phyloP scores from a whole-genome alignment of 2,797 vertebrate genomes.

The Tragelaphus eurycerus region DNA sequence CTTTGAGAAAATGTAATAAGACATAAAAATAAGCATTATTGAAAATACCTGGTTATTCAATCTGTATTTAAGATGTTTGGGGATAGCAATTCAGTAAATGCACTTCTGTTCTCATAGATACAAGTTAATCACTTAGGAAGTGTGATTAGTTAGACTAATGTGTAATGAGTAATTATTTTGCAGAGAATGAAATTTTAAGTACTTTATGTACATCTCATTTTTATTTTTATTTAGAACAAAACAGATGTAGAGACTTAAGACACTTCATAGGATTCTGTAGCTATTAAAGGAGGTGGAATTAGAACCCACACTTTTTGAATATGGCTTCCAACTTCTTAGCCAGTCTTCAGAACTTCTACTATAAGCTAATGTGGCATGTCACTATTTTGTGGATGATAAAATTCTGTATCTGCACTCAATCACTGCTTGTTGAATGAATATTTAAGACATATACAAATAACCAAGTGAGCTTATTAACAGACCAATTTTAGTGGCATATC shows the following conservation, averaged over 20 bases:
- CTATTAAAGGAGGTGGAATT: neutral
- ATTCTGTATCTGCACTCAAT: neutral
- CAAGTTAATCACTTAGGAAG: neutral
- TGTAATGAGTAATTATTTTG: neutral
- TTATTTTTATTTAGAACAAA: slow-evolving; percentile 9
- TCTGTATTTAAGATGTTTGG: neutral
- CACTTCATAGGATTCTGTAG: neutral
- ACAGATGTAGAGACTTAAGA: neutral
- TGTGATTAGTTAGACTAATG: neutral
- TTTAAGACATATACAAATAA: neutral
- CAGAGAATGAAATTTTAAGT: neutral
- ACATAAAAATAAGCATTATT: slow-evolving; percentile 1
- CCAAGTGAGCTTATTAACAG: neutral
- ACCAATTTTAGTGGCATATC: neutral
- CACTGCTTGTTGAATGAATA: neutral
- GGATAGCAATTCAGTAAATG: neutral
- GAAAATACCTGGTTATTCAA: neutral
- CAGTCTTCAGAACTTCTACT: neutral
- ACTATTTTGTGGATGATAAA: neutral
- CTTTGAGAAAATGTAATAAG: neutral
- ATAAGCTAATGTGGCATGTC: neutral
- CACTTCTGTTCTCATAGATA: neutral
- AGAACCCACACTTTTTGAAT: neutral
- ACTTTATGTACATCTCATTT: neutral
- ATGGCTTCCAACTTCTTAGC: neutral